Evolutionary conservation across 1,140 invertebrate genomes (phyloP), one percentile per base, ranked within the genome.

Genomic region (Ceratosolen solmsi): DNA sequence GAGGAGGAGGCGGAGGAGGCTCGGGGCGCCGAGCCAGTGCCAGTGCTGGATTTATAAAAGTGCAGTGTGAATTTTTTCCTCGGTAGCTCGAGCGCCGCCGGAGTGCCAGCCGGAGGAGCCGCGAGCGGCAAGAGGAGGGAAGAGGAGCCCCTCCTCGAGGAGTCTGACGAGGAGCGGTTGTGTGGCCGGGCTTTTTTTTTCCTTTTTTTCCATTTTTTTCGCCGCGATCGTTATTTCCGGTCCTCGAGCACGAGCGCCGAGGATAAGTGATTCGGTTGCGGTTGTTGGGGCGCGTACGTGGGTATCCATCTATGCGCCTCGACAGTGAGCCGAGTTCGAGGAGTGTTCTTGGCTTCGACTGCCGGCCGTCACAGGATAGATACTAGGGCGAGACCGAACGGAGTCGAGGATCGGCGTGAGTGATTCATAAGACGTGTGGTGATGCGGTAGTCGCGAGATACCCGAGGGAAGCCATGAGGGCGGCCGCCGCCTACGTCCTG

Each of bases 391-490:
- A 38, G 63, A 65, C 27, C 63, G 63, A 68, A n/a, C 63, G 63
- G 27, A 33, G 63, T 38, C 20, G 17, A 54, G 5, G 33, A 63
- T 13, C 15, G 80, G 79, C 82, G 85, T 68, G 56, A 78, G 72
- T 76, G 46, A 9, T 60, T 73, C 51, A 79, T 22, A 79, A 33
- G 89, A 87, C 85, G 83, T 88, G 87, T 89, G 88, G 90, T 92
- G 91, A 92, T 92, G 91, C 90, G 91, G 91, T 92, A 92, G 91
- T 91, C 86, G 88, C 85, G 87, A 89, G 89, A 56, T 74, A 87
- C 87, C 88, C 88, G 86, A 90, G 89, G 91, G 89, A 91, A 91
- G 91, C 89, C 90, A 92, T 92, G 91, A 91, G 91, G 91, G 89
- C 91, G 90, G 89, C 90, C 89, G 90, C 88, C 89, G 88, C 90